phyloP scores from a whole-genome alignment of 2,888 invertebrate species.

The Clusia tigrina region DNA sequence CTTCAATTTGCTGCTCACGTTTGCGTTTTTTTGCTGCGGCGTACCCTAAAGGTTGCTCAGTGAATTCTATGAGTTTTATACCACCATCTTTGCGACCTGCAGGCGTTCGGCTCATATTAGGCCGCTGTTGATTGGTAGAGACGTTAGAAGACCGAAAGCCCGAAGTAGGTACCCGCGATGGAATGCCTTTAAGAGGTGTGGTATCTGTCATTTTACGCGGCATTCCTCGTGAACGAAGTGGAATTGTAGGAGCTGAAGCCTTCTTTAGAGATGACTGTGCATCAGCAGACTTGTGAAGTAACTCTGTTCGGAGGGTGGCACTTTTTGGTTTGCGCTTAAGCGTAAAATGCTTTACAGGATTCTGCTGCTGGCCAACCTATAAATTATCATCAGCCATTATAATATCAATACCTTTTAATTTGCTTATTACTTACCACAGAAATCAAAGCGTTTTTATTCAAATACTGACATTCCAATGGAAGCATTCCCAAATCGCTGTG shows the following conservation, averaged over 20 bases:
- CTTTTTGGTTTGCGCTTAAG: conserved; percentile 95
- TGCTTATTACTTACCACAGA: conserved; percentile 73
- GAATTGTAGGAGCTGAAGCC: conserved; percentile 86
- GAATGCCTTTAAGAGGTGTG: conserved; percentile 91
- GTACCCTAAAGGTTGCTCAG: conserved; percentile 88
- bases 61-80: conserved; percentile 92
- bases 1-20: conserved; percentile 78
- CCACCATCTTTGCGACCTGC: conserved; percentile 86
- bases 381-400: conserved; percentile 26
- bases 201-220: conserved; percentile 97
- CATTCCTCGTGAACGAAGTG: conserved; percentile 85
- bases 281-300: conserved; percentile 90
- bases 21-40: conserved; percentile 88
- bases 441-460: conserved; percentile 90
- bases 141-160: conserved; percentile 69
- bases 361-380: conserved; percentile 81
- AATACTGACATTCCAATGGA: conserved; percentile 94
- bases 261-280: conserved; percentile 89
- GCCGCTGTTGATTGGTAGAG: conserved; percentile 58
- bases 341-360: conserved; percentile 89
- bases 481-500: conserved; percentile 86
- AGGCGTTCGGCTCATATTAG: conserved; percentile 70
- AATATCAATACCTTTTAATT: neutral
- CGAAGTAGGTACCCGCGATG: conserved; percentile 78
- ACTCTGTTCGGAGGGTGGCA: conserved; percentile 85